These are phyloP conservation scores for Boulengeromyrus knoepffleri DNA, from an alignment of 2,113 vertebrate species.

Conservation along the genomic window DNA sequence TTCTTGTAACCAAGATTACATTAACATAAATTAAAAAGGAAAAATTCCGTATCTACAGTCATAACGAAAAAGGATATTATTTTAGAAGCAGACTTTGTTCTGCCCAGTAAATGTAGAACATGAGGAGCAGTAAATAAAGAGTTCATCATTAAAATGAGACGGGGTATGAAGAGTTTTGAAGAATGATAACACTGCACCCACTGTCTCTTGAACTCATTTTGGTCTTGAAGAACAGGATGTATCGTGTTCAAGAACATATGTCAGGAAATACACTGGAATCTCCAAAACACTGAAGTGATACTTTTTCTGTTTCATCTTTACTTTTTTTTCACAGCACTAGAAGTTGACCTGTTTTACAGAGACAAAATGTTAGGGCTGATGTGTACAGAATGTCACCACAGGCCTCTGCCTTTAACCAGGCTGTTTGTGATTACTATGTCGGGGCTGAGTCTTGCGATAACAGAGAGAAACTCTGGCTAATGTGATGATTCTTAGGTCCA, in stretches of 20 bases:
- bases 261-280: constrained; percentile 48
- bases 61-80: constrained; percentile 15
- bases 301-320: constrained; percentile 24
- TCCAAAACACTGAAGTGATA: constrained; percentile 25
- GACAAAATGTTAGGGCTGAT: constrained; percentile 21
- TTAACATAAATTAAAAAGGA: constrained; percentile 42
- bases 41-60: constrained; percentile 31
- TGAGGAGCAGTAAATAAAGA: background rate
- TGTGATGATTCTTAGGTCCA: background rate
- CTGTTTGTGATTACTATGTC: background rate
- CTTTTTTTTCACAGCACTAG: constrained; percentile 11
- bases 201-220: constrained; percentile 33
- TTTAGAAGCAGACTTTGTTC: constrained; percentile 13
- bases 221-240: constrained; percentile 38
- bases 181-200: constrained; percentile 6
- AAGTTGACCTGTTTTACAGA: constrained; percentile 22
- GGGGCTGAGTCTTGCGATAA: background rate
- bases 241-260: constrained; percentile 44
- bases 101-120: background rate
- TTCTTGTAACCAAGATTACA: constrained; percentile 35
- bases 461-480: constrained; percentile 9
- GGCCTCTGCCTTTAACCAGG: background rate
- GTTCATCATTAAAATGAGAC: constrained; percentile 12
- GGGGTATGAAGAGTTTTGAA: background rate
- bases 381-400: background rate